Base-by-base conservation (phyloP, 2,797 vertebrate species). In the Onychomys torridus region DNA sequence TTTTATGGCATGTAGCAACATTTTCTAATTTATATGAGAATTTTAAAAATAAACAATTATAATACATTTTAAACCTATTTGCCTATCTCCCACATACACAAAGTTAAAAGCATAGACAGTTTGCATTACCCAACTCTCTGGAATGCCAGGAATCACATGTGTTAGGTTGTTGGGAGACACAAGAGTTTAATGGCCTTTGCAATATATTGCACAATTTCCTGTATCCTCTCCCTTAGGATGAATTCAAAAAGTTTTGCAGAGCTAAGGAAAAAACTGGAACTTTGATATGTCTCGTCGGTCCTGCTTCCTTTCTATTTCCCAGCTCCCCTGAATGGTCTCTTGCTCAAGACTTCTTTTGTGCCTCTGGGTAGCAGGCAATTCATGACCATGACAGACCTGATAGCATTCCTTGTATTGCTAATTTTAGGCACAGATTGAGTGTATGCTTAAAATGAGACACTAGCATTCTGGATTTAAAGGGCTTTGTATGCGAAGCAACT, bases 151-250 rank as follows among this genome's bases (percentile, higher is more conserved):
- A 25, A 46, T 82, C 76, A 10, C 43, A 71, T 91, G 89, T 83
- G 84, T 91, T 96, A 89, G 46, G 71, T 90, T 97, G 96, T 65
- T 93, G 87, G 95, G 63, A 96, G 93, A 93, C 85, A 96, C 40
- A 43, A 89, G 81, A 29, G 76, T 96, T 73, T 90, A 96, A 94
- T 93, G 65, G 43, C 94, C 89, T 96, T 96, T 92, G 32, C 89
- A 97, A 97, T 97, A 96, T 98, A 97, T 95, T 95, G 94, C 93
- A 77, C 95, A 96, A 96, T 98, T 96, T 98, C 97, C 97, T 97
- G 92, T 90, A 94, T 97, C 81, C 91, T 95, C 67, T 97, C 97
- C 97, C 97, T 92, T 79, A 96, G 97, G 97, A 94, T 94, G 90
- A 94, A 97, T 98, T 96, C 95, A 93, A 96, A 95, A 92, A 93